phyloP scores from a whole-genome alignment of 2,888 invertebrate species.

The Drosophila mercatorum region DNA sequence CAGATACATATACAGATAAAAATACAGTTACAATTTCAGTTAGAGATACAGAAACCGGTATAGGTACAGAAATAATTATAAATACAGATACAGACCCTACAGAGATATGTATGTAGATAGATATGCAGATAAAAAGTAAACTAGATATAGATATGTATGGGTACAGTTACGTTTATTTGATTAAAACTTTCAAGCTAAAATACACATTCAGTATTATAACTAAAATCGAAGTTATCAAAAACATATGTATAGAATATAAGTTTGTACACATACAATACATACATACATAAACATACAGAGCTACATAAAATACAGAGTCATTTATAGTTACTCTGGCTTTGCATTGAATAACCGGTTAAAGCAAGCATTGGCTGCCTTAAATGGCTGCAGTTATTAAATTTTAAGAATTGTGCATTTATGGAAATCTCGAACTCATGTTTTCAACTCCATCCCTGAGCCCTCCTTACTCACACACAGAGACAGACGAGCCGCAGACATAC shows the following conservation, averaged over 20 bases:
- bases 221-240: too few species aligned
- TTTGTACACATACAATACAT: neutral
- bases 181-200: too few species aligned
- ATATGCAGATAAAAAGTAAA: neutral
- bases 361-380: slow-evolving; percentile 19
- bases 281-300: too few species aligned
- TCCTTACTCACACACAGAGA: neutral
- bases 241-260: too few species aligned
- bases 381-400: slow-evolving; percentile 33
- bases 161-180: too few species aligned
- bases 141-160: neutral
- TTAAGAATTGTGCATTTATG: slow-evolving; percentile 52
- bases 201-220: too few species aligned
- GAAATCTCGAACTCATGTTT: slow-evolving; percentile 39
- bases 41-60: neutral
- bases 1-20: neutral
- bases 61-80: neutral
- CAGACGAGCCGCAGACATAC: slow-evolving; percentile 4
- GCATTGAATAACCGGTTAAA: slow-evolving; percentile 17
- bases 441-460: neutral
- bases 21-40: neutral
- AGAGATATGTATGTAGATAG: neutral
- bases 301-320: neutral
- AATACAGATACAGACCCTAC: neutral
- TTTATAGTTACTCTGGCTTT: neutral